Conservation (phyloP, 2,888 invertebrate species). For the Lochmaea capreae region DNA sequence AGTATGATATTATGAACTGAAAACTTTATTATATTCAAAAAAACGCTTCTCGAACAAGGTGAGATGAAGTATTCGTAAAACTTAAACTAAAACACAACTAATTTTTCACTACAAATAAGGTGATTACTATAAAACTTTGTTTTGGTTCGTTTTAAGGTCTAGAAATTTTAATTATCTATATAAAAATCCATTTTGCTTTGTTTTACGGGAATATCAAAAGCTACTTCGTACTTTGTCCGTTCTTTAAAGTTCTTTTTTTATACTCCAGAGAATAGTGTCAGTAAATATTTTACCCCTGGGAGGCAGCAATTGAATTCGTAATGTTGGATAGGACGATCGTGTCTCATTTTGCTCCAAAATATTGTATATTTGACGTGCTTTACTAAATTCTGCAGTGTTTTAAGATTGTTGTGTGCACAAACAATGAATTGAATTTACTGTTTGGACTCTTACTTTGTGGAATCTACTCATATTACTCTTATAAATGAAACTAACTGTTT, state of each 20-base stretch:
- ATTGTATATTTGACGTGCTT: background rate
- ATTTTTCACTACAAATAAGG: background rate
- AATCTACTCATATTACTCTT: too few relatives aligned
- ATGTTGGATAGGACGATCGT: background rate
- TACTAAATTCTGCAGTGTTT: background rate
- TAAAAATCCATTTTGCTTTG: slow-evolving; percentile 50
- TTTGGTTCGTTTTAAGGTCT: slow-evolving; percentile 41
- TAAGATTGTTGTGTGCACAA: background rate
- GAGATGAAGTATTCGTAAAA: too few relatives aligned
- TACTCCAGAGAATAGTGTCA: background rate
- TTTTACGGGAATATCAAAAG: slow-evolving; percentile 50
- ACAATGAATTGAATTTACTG: too few relatives aligned
- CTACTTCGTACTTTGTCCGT: slow-evolving; percentile 20
- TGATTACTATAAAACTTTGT: background rate
- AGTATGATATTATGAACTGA: too few relatives aligned
- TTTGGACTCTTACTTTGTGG: too few relatives aligned
- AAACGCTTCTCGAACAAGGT: too few relatives aligned
- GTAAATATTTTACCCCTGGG: slow-evolving; percentile 11
- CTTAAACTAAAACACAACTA: too few relatives aligned
- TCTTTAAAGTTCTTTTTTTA: slow-evolving; percentile 10
- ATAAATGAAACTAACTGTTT: too few relatives aligned
- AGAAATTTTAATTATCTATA: slow-evolving; percentile 51
- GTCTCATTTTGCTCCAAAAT: slow-evolving; percentile 4
- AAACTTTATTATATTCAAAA: too few relatives aligned
- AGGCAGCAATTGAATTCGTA: slow-evolving; percentile 13